Conservation (phyloP, 2,888 invertebrate genomes). For the Andrena hattorfiana region DNA sequence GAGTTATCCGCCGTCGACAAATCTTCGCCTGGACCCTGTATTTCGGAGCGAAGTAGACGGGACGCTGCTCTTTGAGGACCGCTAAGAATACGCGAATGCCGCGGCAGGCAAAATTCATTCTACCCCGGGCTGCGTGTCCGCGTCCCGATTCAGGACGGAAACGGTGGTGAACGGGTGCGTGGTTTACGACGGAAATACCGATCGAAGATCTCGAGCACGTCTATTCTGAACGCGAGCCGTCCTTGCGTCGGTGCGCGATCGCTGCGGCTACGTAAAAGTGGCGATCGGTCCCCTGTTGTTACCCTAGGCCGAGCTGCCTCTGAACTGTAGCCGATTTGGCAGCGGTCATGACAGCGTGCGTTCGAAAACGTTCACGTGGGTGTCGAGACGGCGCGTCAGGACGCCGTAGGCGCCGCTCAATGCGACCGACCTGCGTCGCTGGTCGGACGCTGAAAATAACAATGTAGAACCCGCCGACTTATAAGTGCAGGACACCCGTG, state of each 20-base stretch:
- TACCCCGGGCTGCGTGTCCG: background rate
- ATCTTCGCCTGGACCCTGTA: background rate
- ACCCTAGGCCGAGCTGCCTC: constrained; percentile 27
- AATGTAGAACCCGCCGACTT: constrained; percentile 53
- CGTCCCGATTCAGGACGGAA: background rate
- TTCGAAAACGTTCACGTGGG: constrained; percentile 70
- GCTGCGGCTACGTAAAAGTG: constrained; percentile 15
- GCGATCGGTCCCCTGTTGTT: constrained; percentile 14
- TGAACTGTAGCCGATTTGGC: constrained; percentile 60
- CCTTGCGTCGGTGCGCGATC: constrained; percentile 37
- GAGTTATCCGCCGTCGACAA: constrained; percentile 1
- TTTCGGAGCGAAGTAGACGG: background rate
- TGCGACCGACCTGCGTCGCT: constrained; percentile 55
- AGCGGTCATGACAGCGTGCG: constrained; percentile 37
- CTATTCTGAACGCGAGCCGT: constrained; percentile 8
- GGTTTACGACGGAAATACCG: constrained; percentile 12
- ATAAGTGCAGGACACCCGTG: constrained; percentile 47
- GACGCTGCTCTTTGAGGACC: background rate
- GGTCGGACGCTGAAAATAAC: constrained; percentile 70
- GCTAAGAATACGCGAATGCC: constrained; percentile 29
- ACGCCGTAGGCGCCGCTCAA: constrained; percentile 69
- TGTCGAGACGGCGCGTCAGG: constrained; percentile 74
- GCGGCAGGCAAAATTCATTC: background rate
- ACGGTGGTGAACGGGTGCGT: background rate
- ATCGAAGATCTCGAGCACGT: background rate